Base-by-base conservation (phyloP, 2,888 invertebrate genomes). In the Agriopis marginaria region DNA sequence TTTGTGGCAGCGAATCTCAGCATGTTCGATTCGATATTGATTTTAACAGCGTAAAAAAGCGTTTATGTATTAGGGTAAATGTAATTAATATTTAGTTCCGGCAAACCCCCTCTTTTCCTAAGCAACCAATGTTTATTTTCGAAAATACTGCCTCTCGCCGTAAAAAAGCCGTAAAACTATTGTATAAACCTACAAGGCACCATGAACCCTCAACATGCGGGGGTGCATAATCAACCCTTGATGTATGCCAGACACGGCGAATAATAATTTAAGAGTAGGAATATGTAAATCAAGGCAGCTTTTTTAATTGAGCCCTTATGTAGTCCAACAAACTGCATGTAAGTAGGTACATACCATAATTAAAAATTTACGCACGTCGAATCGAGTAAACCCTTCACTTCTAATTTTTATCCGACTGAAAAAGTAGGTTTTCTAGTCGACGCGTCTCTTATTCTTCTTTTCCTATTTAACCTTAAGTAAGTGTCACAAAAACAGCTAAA, bases 151-250 rank as follows among this genome's bases (percentile, higher is more conserved):
- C 32, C 44, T 56, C 62, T 59, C 14, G 47, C 42, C 40, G 23
- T 68, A 59, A 68, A 68, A 67, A 68, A 44, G 47, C 63, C 8
- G 53, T 59, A 60, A 63, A 54, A 17, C 49, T 47, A 55, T 55
- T 58, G 56, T 65, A 64, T 11, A 39, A 49, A n/a, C 47, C 54
- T 45, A 32, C 32, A 32, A 3, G 32, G 32, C 32, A 61, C 59
- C 60, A n/a, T 65, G 65, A 61, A 56, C 60, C 54, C 49, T 50
- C 7, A 23, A 8, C 17, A 7, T 49, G 54, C 49, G 49, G 17
- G 69, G 69, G 62, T 65, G 65, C 58, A 69, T 69, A 69, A 69
- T 69, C 56, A 65, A 47, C 69, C 59, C 69, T 42, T 63, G 17
- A 61, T 56, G 50, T 47, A 65, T 42, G 65, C 69, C 62, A 62